A percentile compares a stretch with the other conserved stretches of the same genome.
These are phyloP conservation scores for Phortica magna DNA, from an alignment of 2,888 invertebrate genomes.

Conservation along the genomic window DNA sequence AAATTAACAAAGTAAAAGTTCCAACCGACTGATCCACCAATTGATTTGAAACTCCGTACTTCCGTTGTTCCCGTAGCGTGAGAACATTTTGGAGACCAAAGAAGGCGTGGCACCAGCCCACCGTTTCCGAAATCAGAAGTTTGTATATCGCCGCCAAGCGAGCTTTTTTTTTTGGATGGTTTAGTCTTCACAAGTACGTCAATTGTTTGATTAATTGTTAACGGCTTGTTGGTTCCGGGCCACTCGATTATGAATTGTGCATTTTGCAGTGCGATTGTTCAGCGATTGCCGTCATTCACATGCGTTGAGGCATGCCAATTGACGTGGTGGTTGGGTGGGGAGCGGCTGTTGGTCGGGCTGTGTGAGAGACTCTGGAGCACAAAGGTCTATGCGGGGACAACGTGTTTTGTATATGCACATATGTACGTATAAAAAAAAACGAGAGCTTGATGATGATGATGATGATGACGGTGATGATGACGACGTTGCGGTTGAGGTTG, in stretches of 20 bases:
- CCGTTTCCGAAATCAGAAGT: too few relatives aligned
- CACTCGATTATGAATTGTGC: slow-evolving; percentile 34
- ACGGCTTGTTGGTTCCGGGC: slow-evolving; percentile 65
- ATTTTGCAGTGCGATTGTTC: slow-evolving; percentile 46
- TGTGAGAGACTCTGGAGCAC: background rate
- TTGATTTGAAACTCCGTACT: too few relatives aligned
- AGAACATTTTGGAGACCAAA: too few relatives aligned
- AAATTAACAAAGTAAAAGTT: too few relatives aligned
- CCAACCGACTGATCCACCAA: too few relatives aligned
- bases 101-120: too few relatives aligned
- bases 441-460: background rate
- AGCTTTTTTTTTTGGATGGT: too few relatives aligned
- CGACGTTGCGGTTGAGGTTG: background rate
- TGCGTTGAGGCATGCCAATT: slow-evolving; percentile 57
- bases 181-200: slow-evolving; percentile 44
- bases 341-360: background rate
- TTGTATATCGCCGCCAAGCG: too few relatives aligned
- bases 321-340: background rate
- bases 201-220: slow-evolving; percentile 70
- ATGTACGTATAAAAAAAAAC: background rate
- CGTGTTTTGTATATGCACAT: too few relatives aligned
- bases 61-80: too few relatives aligned
- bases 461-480: background rate
- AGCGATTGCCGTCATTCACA: slow-evolving; percentile 61
- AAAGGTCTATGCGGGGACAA: too few relatives aligned